These are phyloP conservation scores for Helostoma temminkii DNA, from an alignment of 2,797 vertebrate species.

Conservation along the genomic window DNA sequence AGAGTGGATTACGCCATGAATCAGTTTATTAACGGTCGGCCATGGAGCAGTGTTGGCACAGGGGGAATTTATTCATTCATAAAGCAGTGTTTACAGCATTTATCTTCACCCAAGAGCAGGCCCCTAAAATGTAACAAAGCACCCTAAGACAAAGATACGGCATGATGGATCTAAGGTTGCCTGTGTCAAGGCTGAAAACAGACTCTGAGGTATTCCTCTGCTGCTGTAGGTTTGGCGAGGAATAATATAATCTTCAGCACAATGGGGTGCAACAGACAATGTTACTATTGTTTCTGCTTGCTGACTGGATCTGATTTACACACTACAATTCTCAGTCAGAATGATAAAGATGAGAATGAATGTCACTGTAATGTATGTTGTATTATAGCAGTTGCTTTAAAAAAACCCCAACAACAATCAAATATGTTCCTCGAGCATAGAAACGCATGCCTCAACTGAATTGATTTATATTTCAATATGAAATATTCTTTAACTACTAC, in stretches of 20 bases:
- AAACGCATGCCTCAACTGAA: neutral
- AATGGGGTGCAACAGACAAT: constrained; percentile 49
- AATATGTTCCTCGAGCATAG: constrained; percentile 1
- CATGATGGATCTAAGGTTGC: constrained; percentile 66
- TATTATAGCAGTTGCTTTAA: neutral
- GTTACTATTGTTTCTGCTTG: constrained; percentile 50
- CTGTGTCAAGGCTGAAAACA: constrained; percentile 64
- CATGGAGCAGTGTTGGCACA: constrained; percentile 55
- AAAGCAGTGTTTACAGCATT: constrained; percentile 84
- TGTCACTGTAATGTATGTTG: constrained; percentile 16
- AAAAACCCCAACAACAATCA: neutral
- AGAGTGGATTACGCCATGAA: constrained; percentile 83
- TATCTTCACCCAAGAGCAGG: constrained; percentile 78
- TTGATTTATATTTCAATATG: neutral
- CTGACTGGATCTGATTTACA: constrained; percentile 60
- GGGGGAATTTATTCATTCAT: constrained; percentile 83
- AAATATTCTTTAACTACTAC: constrained; percentile 7
- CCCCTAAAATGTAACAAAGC: constrained; percentile 80
- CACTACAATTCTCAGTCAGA: constrained; percentile 31
- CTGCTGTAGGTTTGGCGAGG: constrained; percentile 35
- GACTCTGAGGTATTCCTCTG: constrained; percentile 53
- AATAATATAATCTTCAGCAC: constrained; percentile 52
- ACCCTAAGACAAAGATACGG: constrained; percentile 73
- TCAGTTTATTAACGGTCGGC: constrained; percentile 83
- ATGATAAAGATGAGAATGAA: constrained; percentile 44